phyloP scores from a whole-genome alignment of 2,797 vertebrate genomes.

The Pyrocephalus nanus region DNA sequence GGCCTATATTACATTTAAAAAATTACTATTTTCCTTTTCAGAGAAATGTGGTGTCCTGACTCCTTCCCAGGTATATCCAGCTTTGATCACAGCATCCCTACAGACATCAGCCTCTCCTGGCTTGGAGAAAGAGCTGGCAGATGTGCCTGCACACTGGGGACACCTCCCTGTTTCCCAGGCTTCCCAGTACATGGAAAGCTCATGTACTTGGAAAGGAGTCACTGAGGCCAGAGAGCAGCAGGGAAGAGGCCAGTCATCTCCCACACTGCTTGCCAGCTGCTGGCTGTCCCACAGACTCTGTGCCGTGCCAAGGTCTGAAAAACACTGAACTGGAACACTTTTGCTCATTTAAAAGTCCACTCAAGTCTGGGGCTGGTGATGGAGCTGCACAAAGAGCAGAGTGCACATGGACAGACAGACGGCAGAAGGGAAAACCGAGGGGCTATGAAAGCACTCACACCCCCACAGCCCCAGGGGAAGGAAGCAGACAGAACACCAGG shows the following conservation, averaged over 20 bases:
- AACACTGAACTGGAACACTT: neutral
- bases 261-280: conserved; percentile 9
- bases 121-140: neutral
- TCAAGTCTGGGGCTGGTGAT: neutral
- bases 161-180: neutral
- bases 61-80: neutral
- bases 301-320: neutral
- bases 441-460: neutral
- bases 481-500: neutral
- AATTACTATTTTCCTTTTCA: neutral
- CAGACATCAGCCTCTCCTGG: neutral
- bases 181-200: neutral
- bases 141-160: neutral
- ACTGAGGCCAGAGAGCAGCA: neutral
- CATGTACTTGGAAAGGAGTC: neutral
- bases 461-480: neutral
- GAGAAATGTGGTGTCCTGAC: neutral
- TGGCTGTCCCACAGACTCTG: neutral
- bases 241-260: neutral
- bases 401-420: neutral
- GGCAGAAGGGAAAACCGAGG: neutral
- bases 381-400: neutral
- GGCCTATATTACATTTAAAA: neutral
- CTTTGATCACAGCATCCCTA: neutral
- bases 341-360: neutral